These are phyloP conservation scores for Drosophila guanche DNA, from an alignment of 1,140 invertebrate species.

Conservation along the genomic window DNA sequence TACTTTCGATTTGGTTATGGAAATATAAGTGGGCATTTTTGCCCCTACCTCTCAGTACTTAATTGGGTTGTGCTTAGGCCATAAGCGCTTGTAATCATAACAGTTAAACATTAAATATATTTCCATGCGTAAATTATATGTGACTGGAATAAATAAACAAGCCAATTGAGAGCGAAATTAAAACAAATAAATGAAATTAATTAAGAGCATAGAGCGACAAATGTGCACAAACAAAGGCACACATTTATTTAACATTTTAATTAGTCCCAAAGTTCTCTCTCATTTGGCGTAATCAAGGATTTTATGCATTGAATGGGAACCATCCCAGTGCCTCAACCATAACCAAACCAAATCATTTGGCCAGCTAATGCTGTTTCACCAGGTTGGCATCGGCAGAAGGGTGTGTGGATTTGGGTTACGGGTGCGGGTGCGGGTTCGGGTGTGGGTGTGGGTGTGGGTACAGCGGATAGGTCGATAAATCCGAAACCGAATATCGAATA, in stretches of 20 bases:
- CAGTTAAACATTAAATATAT: conserved; percentile 18
- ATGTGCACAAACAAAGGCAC: conserved; percentile 32
- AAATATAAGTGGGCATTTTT: background rate
- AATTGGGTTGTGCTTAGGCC: conserved; percentile 50
- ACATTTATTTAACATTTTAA: conserved; percentile 49
- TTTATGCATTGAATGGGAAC: conserved; percentile 28
- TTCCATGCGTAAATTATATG: conserved; percentile 6
- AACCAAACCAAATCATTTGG: conserved; percentile 25
- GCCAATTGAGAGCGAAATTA: conserved; percentile 44
- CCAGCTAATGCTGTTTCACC: conserved; percentile 24
- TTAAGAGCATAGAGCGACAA: conserved; percentile 12
- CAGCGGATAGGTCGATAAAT: background rate
- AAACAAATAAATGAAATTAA: conserved; percentile 51
- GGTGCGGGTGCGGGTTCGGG: background rate
- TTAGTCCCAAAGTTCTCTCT: conserved; percentile 49
- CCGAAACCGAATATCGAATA: conserved; percentile 27
- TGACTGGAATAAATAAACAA: conserved; percentile 25
- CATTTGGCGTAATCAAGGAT: conserved; percentile 44
- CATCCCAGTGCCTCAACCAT: background rate
- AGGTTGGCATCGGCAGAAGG: conserved; percentile 16
- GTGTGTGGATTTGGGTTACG: background rate
- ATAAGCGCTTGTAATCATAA: conserved; percentile 8
- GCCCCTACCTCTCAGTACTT: background rate
- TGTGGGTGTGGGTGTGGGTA: background rate
- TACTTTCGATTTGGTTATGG: background rate